Percentiles rank a stretch among this genome's conserved stretches.
phyloP scores from a whole-genome alignment of 2,888 invertebrate genomes.

The Coronaproctus castanopsis region DNA sequence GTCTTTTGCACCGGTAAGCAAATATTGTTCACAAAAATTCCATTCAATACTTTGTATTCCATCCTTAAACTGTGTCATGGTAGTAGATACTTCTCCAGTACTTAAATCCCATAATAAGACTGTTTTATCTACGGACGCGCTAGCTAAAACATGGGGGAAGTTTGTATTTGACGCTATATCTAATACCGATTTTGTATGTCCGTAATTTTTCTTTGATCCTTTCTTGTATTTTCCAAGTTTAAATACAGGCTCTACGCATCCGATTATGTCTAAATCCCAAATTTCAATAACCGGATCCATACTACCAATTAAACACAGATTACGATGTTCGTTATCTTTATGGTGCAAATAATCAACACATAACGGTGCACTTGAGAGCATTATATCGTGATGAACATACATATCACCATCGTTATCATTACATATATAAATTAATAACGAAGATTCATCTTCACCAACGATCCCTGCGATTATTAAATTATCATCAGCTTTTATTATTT shows the following conservation, averaged over 20 bases:
- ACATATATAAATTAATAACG: constrained; percentile 76
- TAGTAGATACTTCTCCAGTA: constrained; percentile 50
- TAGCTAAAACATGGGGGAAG: constrained; percentile 69
- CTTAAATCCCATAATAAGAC: constrained; percentile 84
- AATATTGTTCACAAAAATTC: constrained; percentile 61
- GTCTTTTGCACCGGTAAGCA: constrained; percentile 70
- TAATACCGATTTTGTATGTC: constrained; percentile 61
- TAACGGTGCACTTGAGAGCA: constrained; percentile 72
- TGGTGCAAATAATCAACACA: constrained; percentile 85
- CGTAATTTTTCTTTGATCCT: constrained; percentile 38
- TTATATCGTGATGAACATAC: constrained; percentile 84
- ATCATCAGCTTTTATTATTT: constrained; percentile 66
- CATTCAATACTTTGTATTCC: constrained; percentile 70
- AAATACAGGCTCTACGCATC: constrained; percentile 71
- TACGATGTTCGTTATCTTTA: constrained; percentile 39
- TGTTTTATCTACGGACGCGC: constrained; percentile 76
- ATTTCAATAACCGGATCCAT: constrained; percentile 84
- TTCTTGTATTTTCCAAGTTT: constrained; percentile 33
- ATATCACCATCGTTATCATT: constrained; percentile 73
- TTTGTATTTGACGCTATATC: constrained; percentile 77
- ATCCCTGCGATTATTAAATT: constrained; percentile 74
- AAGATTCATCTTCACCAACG: constrained; percentile 66
- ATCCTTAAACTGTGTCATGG: constrained; percentile 49
- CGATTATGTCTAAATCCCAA: constrained; percentile 92
- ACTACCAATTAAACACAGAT: constrained; percentile 75